Evolutionary conservation across 2,797 vertebrate species (phyloP).

Genomic region (Poeciliopsis paucimaculata): DNA sequence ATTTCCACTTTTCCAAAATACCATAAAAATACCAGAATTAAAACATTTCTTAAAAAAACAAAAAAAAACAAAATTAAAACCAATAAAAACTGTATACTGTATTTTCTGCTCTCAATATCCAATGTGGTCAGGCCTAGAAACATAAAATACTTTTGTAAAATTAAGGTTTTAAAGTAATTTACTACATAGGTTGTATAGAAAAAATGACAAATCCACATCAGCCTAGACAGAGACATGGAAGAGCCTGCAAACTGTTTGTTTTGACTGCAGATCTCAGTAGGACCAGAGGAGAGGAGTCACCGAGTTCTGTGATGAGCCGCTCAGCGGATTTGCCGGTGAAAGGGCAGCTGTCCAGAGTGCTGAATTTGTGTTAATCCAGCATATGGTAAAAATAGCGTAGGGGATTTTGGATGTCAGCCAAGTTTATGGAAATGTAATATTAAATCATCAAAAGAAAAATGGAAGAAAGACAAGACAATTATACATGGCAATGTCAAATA

Average conservation of each 20-base stretch:
- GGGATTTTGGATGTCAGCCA: constrained; percentile 70
- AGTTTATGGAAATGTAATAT: constrained; percentile 61
- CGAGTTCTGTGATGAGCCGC: constrained; percentile 76
- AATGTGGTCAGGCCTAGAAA: not conserved
- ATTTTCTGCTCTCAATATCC: not conserved
- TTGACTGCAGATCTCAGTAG: constrained; percentile 55
- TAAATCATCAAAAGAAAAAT: constrained; percentile 35
- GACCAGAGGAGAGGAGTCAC: constrained; percentile 69
- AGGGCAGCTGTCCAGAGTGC: constrained; percentile 82
- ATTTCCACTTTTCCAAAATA: not conserved
- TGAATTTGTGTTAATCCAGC: constrained; percentile 82
- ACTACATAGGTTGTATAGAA: not conserved
- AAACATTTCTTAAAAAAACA: too few species aligned
- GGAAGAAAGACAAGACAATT: not conserved
- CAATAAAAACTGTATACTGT: not conserved
- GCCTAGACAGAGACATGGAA: constrained; percentile 19
- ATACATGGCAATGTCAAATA: constrained; percentile 10
- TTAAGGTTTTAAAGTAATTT: not conserved
- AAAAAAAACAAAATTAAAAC: not conserved
- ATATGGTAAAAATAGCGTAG: constrained; percentile 78
- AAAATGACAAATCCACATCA: constrained; percentile 1
- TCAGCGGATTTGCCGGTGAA: constrained; percentile 80
- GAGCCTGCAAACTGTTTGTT: constrained; percentile 46
- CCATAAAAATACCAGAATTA: not conserved
- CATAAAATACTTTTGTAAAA: not conserved